These are phyloP conservation scores for Hyphantria cunea DNA, from an alignment of 1,140 invertebrate species.

Conservation along the genomic window DNA sequence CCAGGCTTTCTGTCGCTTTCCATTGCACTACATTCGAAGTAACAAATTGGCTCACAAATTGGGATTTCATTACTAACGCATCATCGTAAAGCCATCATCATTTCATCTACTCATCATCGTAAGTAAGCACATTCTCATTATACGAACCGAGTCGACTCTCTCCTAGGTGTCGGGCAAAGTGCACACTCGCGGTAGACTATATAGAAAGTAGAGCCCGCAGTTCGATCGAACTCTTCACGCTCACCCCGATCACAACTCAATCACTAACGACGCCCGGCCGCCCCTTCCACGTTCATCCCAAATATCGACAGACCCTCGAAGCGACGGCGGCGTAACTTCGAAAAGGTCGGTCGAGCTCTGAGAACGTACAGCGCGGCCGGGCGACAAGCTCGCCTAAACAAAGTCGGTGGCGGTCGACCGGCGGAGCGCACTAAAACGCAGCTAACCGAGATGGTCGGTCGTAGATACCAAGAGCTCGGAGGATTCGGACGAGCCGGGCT, in stretches of 20 bases:
- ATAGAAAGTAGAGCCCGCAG: not conserved
- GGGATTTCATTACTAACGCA: conserved; percentile 80
- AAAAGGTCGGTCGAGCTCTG: no score
- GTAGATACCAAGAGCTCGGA: conserved; percentile 65
- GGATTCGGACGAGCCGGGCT: conserved; percentile 54
- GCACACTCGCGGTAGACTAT: conserved; percentile 15
- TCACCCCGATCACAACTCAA: not conserved
- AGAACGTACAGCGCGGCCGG: no score
- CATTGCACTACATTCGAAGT: conserved; percentile 78
- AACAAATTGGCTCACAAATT: conserved; percentile 80
- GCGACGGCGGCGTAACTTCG: no score
- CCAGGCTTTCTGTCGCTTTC: conserved; percentile 78
- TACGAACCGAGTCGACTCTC: conserved; percentile 35
- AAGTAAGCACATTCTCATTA: conserved; percentile 75
- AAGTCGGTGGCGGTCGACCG: conserved; percentile 1
- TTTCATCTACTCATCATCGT: conserved; percentile 75
- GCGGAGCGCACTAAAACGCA: not conserved
- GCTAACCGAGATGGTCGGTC: conserved; percentile 27
- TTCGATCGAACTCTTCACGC: not conserved
- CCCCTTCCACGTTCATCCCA: no score
- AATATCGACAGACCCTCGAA: no score
- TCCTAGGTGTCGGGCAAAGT: conserved; percentile 46
- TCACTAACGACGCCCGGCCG: not conserved
- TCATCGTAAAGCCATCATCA: conserved; percentile 78
- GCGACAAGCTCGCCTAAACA: not conserved